Evolutionary conservation across 2,113 vertebrate genomes (phyloP).

Genomic region (Passer domesticus): DNA sequence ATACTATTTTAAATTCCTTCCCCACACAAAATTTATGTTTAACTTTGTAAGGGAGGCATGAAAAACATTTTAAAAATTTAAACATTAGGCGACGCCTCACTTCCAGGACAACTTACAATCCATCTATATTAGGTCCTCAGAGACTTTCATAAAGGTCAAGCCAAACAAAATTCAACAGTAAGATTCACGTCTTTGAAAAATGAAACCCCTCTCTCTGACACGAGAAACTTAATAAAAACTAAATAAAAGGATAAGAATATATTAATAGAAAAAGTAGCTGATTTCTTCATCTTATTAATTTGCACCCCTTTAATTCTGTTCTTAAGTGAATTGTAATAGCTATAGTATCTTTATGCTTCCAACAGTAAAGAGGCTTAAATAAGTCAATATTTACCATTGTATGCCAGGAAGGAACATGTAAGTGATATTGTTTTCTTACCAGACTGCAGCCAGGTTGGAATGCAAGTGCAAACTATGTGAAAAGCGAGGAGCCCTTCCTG

Average conservation of each 20-base stretch:
- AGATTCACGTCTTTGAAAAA: not conserved
- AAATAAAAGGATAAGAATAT: not conserved
- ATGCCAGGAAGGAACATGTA: not conserved
- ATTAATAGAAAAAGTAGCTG: not conserved
- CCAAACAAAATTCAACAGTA: not conserved
- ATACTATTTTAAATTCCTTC: not conserved
- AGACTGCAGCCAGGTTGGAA: conserved; percentile 92
- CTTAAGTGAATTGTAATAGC: not conserved
- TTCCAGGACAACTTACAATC: not conserved
- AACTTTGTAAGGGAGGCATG: not conserved
- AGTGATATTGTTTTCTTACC: conserved; percentile 75
- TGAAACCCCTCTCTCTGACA: not conserved
- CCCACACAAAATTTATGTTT: not conserved
- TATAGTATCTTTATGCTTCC: not conserved
- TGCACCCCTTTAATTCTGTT: not conserved
- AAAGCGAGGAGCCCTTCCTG: conserved; percentile 79
- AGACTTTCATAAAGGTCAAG: not conserved
- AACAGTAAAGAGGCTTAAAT: not conserved
- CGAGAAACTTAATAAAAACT: not conserved
- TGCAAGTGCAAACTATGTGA: conserved; percentile 93
- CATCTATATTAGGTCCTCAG: not conserved
- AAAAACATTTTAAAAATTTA: not conserved
- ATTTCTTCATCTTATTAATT: not conserved
- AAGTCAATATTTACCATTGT: not conserved
- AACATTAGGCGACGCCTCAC: not conserved